phyloP scores from a whole-genome alignment of 2,113 vertebrate genomes.

The Psittacula cyanocephala region DNA sequence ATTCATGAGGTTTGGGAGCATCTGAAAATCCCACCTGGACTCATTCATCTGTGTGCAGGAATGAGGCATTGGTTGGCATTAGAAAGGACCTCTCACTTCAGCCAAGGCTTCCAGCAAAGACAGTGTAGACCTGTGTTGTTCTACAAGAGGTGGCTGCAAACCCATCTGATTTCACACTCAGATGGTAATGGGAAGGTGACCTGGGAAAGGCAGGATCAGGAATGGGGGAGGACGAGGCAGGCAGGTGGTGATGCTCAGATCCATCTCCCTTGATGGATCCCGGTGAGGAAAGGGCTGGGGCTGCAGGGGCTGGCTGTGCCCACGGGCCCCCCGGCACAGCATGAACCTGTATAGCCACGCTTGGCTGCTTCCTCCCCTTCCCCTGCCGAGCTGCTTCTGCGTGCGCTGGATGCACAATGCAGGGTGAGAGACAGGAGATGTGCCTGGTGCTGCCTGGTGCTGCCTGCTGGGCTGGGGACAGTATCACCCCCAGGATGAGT shows the following conservation, averaged over 20 bases:
- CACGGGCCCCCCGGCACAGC: fast-evolving
- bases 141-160: background rate
- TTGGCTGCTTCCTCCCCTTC: background rate
- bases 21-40: background rate
- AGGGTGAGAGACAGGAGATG: background rate
- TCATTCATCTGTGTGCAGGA: background rate
- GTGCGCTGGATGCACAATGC: background rate
- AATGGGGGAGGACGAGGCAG: fast-evolving
- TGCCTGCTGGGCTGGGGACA: background rate
- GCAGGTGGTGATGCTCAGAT: background rate
- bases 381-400: fast-evolving
- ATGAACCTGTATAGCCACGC: fast-evolving
- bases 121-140: background rate
- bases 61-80: background rate
- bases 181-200: background rate
- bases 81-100: background rate
- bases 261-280: background rate
- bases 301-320: background rate
- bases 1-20: background rate
- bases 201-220: background rate
- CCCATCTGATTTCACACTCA: background rate
- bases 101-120: background rate
- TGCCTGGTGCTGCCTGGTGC: background rate
- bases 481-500: fast-evolving
- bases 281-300: background rate